phyloP scores from a whole-genome alignment of 2,113 vertebrate genomes.

The Bucco capensis region DNA sequence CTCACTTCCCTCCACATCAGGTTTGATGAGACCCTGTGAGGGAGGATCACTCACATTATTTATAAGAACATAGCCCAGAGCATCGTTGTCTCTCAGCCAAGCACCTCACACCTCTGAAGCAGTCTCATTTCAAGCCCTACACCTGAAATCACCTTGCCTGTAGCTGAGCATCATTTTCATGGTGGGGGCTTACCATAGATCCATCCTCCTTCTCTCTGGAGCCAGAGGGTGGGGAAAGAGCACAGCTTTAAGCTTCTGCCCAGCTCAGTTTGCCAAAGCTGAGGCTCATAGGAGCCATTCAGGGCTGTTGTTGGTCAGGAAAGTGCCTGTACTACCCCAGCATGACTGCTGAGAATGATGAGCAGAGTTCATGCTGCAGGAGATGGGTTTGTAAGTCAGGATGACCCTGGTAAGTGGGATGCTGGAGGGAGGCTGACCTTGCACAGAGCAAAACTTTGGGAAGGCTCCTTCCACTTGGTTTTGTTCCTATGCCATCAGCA shows the following conservation, averaged over 20 bases:
- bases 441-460: not conserved
- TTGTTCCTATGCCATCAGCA: not conserved
- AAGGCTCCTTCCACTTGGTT: not conserved
- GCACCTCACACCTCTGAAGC: not conserved
- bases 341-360: accelerated
- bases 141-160: not conserved
- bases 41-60: accelerated
- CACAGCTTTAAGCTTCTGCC: not conserved
- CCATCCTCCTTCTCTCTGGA: not conserved
- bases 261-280: not conserved
- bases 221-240: not conserved
- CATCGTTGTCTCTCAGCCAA: accelerated
- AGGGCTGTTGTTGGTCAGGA: not conserved
- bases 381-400: accelerated
- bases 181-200: not conserved
- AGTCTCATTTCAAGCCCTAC: not conserved
- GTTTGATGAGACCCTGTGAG: accelerated
- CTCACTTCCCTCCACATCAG: accelerated
- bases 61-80: not conserved
- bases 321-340: not conserved
- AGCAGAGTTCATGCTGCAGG: not conserved
- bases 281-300: not conserved
- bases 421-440: not conserved
- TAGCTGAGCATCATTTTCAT: not conserved
- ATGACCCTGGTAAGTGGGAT: too few relatives aligned